Evolutionary conservation across 2,888 invertebrate species (phyloP).

Genomic region (Leucozona laternaria): DNA sequence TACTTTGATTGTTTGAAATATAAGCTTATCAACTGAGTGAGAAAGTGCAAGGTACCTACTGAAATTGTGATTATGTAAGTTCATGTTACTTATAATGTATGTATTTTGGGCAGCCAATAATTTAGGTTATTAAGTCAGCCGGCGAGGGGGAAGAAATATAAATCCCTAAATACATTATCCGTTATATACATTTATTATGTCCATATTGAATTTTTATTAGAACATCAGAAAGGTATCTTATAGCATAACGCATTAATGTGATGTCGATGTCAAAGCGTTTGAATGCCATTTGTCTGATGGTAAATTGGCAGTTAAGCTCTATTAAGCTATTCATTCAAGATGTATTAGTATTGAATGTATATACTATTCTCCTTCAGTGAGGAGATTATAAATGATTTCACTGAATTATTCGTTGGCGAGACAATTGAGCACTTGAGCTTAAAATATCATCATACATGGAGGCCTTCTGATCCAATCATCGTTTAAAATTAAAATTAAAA

Average conservation of each 20-base stretch:
- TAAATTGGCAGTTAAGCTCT: slow-evolving; percentile 11
- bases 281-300: slow-evolving; percentile 8
- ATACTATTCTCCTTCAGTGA: not conserved
- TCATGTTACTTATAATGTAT: not conserved
- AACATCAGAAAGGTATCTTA: not conserved
- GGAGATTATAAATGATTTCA: not conserved
- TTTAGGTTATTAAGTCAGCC: not conserved
- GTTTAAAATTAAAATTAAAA: not conserved
- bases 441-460: not conserved
- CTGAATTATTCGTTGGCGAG: not conserved
- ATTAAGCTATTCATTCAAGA: slow-evolving; percentile 18
- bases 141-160: not conserved
- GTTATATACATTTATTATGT: not conserved
- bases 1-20: not conserved
- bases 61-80: not conserved
- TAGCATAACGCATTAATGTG: not conserved
- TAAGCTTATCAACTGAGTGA: not conserved
- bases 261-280: slow-evolving; percentile 20
- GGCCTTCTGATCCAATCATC: not conserved
- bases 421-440: not conserved
- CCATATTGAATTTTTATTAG: not conserved
- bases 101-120: not conserved
- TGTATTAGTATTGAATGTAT: not conserved
- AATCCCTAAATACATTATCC: slow-evolving; percentile 3
- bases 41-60: not conserved